Evolutionary conservation across 2,113 vertebrate genomes (phyloP), one percentile per base, ranked within the genome.

Genomic region (Calyptommatus sinebrachiatus): DNA sequence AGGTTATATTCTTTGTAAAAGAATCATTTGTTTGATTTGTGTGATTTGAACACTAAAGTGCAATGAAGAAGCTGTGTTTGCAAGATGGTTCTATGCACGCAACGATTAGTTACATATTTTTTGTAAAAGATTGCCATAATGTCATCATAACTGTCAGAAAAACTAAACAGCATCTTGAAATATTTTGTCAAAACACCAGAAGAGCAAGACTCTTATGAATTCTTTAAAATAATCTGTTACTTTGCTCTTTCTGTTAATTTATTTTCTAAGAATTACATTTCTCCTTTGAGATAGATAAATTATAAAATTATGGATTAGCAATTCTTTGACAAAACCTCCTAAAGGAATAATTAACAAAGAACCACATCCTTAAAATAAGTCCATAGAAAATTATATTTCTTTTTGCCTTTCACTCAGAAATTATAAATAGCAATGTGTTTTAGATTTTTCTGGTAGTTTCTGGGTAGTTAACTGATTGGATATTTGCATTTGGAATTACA

Each of bases 331-430:
- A 62, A 35, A 79, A 2, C 14, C 5, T 14, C 3, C 12, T 72
- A n/a, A 79, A 69, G 76, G 21, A 65, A 7, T 20, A 24, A 71
- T 26, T 65, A 71, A 81, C 45, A 21, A 16, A 62, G 20, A 16
- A 84, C 87, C 87, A 79, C 74, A 31, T 41, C 35, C 35, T 41
- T 5, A 41, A 41, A 41, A 41, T 41, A 41, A 41, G 35, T 41
- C 35, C 50, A 6, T 62, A 31, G 20, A 57, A 57, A 21, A 8
- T 35, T 24, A 74, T 24, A 41, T 11, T n/a, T 24, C 24, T 76
- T 46, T 7, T 76, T 63, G 21, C 21, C n/a, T 16, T 10, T 16
- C 29, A 35, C 11, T 79, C 29, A 60, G 1, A 46, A 9, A 22
- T 48, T 5, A 46, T 69, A 41, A 41, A 41, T 41, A 41, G 35